Evolutionary conservation across 2,888 invertebrate genomes (phyloP).

Genomic region (Noctua janthina): DNA sequence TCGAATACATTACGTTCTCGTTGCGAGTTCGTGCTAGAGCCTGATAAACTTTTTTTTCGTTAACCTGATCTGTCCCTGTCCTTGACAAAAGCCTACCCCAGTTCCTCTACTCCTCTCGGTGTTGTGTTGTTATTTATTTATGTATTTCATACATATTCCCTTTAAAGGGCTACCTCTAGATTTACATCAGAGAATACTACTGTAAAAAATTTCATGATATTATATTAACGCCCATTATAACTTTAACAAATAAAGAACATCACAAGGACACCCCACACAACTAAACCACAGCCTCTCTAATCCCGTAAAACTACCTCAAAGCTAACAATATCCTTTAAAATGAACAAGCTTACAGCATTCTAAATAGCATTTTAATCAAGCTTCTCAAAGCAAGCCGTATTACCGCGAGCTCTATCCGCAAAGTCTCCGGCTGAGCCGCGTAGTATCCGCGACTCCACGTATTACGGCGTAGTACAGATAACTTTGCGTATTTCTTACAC

Average conservation of each 20-base stretch:
- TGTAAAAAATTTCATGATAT: background rate
- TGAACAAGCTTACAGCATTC: background rate
- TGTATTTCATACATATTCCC: background rate
- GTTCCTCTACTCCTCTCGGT: background rate
- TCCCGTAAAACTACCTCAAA: background rate
- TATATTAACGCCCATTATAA: background rate
- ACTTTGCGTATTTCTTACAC: background rate
- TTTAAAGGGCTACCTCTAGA: background rate
- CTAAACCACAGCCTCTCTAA: background rate
- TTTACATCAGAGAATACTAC: background rate
- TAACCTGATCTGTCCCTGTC: background rate
- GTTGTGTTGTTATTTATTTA: background rate
- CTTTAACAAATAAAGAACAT: background rate
- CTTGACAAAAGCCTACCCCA: background rate
- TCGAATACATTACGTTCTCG: background rate
- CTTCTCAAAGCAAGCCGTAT: background rate
- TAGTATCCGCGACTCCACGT: conserved; percentile 15
- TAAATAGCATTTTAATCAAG: conserved; percentile 33
- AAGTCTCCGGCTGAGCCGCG: conserved; percentile 35
- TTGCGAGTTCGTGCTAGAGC: background rate
- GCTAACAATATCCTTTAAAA: background rate
- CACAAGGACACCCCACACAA: background rate
- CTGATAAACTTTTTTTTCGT: background rate
- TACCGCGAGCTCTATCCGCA: conserved; percentile 4
- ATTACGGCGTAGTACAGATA: conserved; percentile 31